Base-by-base conservation (phyloP, 35 echinoderm and acorn worm genomes). In the Holothuria glaberrima region DNA sequence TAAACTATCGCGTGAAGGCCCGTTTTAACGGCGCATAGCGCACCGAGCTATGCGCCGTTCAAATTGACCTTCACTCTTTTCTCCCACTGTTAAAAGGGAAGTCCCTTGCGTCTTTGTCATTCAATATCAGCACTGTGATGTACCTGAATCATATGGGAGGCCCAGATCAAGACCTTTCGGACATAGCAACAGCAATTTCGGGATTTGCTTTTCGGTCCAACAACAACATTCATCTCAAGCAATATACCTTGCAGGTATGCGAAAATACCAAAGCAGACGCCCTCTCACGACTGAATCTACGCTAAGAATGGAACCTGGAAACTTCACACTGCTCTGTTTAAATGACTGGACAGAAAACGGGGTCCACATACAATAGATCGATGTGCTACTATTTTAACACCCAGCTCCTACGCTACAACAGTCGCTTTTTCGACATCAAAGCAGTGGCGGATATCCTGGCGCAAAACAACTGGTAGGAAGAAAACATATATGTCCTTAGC, bases 71-170 rank as follows among this genome's bases (percentile, higher is more conserved):
- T 30, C 21, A 3, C 29, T 30, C 21, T n/a, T 67, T 67, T 30
- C 63, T 67, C 63, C 29, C 63, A 30, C 4, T 67, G 3, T 5
- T 67, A 67, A 67, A 30, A 67, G 63, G 63, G 63, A 67, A 67
- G 16, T 67, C 29, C 6, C 21, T 67, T 30, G 63, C 63, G 63
- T 5, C 6, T 24, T 3, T 67, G 29, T 30, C 29, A 6, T 5
- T 5, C 63, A 67, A 67, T 67, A 30, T 67, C 21, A 34, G 29
- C 35, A 76, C 72, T 24, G 72, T 76, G 36, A 20, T 25, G 30
- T 76, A 76, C 72, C 25, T 76, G 25, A 76, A 76, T 9, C 72
- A 76, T 67, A 67, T 22, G 72, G 72, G 29, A n/a, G 72, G 72
- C 9, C 72, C 72, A 34, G 5, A 5, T 30, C 28, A 29, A 76